Evolutionary conservation across 2,888 invertebrate species (phyloP), one percentile per base, ranked within the genome.

Genomic region (Aethes cnicana): DNA sequence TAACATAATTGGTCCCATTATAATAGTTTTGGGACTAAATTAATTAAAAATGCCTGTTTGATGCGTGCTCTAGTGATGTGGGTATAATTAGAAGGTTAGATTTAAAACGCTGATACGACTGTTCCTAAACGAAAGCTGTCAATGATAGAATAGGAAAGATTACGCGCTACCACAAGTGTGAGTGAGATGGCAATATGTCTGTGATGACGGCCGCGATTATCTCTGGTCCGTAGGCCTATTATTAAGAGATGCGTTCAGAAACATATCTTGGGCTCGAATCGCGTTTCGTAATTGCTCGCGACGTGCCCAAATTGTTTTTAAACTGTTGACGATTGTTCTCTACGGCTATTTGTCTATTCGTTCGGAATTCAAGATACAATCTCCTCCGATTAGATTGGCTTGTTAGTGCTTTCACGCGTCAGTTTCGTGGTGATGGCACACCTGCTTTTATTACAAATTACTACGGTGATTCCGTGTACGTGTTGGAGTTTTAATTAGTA

Each of bases 81-180:
- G 88, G 88, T 88, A 86, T 87, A 88, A 88, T 88, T 88, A 89
- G 84, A 78, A 80, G 78, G 81, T 78, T 81, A 82, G 88, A 88
- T 89, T 80, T 76, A 70, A 72, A 81, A 79, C 66, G 72, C 73
- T 75, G 87, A 87, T 87, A 88, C 66, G 65, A 58, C 66, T 68
- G 75, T 78, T 78, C 77, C 74, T 74, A 73, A 82, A 80, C 77
- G 76, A 77, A 72, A 64, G 70, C 83, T 84, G 85, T 84, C 85
- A 84, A 78, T 77, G 71, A 44, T 59, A 55, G 69, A 81, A 55
- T 59, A 69, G 63, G 74, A 77, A 37, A 62, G 47, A 56, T 68
- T 71, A 59, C 39, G 35, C 39, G 58, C 50, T 47, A 36, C 30
- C 17, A 30, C 18, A 33, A 12, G 74, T 68, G 60, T 61, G 74